phyloP scores from a whole-genome alignment of 2,113 vertebrate genomes.

The Marmota monax region DNA sequence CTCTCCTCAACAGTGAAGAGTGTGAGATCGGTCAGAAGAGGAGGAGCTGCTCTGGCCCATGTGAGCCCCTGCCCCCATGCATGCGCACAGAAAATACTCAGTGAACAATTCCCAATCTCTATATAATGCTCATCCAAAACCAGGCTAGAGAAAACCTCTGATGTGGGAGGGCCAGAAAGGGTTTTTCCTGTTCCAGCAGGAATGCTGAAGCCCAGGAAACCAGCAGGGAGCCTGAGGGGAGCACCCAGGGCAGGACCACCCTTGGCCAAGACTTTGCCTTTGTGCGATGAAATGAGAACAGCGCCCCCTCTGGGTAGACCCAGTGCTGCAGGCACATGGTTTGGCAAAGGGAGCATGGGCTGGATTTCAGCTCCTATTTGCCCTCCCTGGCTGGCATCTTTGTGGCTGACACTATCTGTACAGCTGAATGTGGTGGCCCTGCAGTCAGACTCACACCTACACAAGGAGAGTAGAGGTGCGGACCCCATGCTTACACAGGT shows the following conservation, averaged over 20 bases:
- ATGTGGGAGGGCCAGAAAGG: neutral
- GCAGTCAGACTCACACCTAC: neutral
- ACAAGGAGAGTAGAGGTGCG: neutral
- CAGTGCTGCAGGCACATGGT: neutral
- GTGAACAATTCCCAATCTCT: neutral
- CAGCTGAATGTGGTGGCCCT: neutral
- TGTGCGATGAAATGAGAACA: neutral
- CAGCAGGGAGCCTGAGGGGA: neutral
- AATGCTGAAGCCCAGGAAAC: neutral
- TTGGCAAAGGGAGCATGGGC: neutral
- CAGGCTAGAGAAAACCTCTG: conserved; percentile 29
- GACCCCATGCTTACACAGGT: neutral
- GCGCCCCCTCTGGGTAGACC: neutral
- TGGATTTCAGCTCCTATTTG: neutral
- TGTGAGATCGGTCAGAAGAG: neutral
- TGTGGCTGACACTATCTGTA: neutral
- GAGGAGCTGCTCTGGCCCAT: neutral
- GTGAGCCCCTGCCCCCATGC: neutral
- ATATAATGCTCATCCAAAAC: conserved; percentile 10
- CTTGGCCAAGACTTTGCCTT: neutral
- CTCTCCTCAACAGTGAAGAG: neutral
- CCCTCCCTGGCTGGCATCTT: neutral
- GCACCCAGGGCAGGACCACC: neutral
- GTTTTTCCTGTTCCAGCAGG: neutral
- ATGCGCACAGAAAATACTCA: neutral